phyloP scores from a whole-genome alignment of 2,113 vertebrate genomes.

The Chlorodrepanis virens region DNA sequence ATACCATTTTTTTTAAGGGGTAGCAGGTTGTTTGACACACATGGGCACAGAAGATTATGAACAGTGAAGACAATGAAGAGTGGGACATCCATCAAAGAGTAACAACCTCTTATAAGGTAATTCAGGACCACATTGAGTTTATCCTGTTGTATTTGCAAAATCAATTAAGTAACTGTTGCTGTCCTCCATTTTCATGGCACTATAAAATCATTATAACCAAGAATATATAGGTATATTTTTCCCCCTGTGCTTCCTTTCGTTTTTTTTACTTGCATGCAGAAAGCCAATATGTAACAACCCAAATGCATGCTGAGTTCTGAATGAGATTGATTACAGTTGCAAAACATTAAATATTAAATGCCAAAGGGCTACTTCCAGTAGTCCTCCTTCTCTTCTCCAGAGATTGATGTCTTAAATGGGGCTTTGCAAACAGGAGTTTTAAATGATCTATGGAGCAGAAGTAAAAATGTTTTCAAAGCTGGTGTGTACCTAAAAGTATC shows the following conservation, averaged over 20 bases:
- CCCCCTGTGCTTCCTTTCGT: not conserved
- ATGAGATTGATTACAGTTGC: constrained; percentile 27
- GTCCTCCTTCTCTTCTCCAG: not conserved
- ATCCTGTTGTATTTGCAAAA: not conserved
- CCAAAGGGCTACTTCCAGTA: constrained; percentile 32
- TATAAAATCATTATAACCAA: not conserved
- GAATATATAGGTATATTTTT: not conserved
- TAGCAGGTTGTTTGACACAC: constrained; percentile 6
- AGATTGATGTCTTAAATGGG: constrained; percentile 11
- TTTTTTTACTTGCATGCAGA: not conserved
- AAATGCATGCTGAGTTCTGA: not conserved
- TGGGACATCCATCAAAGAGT: constrained; percentile 57
- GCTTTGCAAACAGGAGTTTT: not conserved
- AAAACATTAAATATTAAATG: constrained; percentile 56
- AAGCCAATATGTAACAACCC: not conserved
- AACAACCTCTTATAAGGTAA: constrained; percentile 69
- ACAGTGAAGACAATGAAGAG: constrained; percentile 62
- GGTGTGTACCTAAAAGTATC: not conserved
- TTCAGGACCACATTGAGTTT: not conserved
- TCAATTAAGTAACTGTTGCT: not conserved
- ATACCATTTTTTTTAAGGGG: constrained; percentile 26
- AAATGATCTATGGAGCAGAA: not conserved
- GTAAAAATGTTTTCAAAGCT: not conserved
- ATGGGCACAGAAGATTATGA: constrained; percentile 59
- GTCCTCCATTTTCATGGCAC: not conserved